Percentiles rank a stretch among this genome's conserved stretches.
Evolutionary conservation across 2,113 vertebrate species (phyloP).

Genomic region (Callionymus lyra): DNA sequence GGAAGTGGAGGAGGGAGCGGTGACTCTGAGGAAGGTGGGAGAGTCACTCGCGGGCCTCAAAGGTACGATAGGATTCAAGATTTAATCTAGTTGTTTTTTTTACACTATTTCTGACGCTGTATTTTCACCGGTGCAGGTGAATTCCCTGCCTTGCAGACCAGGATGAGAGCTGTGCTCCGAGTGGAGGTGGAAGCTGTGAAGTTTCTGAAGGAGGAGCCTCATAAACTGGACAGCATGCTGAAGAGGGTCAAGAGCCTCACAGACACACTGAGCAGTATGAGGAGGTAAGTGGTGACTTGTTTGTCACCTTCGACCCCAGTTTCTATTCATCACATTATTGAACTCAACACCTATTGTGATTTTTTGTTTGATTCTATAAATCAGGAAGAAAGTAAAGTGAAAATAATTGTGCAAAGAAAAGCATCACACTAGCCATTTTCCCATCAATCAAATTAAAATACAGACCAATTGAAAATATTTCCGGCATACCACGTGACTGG

Average conservation of each 20-base stretch:
- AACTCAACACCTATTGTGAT: no score
- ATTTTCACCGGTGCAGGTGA: slow-evolving; percentile 67
- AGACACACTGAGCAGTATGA: slow-evolving; percentile 74
- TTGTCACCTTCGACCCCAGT: no score
- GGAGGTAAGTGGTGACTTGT: slow-evolving; percentile 67
- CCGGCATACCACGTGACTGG: no score
- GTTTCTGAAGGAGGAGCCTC: slow-evolving; percentile 93
- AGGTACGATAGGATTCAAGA: slow-evolving; percentile 57
- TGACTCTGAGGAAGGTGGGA: slow-evolving; percentile 85
- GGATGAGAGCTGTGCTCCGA: slow-evolving; percentile 84
- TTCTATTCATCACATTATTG: no score
- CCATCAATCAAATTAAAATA: no score
- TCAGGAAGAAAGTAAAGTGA: no score
- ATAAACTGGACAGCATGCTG: slow-evolving; percentile 89
- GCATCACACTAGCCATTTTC: no score
- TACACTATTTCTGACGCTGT: background rate
- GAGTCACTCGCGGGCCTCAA: slow-evolving; percentile 87
- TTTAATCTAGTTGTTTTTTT: no score
- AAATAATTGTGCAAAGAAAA: no score
- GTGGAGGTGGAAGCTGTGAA: slow-evolving; percentile 92
- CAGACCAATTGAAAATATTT: no score
- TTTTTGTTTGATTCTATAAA: no score
- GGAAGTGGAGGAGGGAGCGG: slow-evolving; percentile 88
- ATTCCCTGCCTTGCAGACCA: slow-evolving; percentile 82
- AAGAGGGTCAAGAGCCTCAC: slow-evolving; percentile 88